Evolutionary conservation across 2,888 invertebrate genomes (phyloP).

Genomic region (Cremastobaeus sp.): DNA sequence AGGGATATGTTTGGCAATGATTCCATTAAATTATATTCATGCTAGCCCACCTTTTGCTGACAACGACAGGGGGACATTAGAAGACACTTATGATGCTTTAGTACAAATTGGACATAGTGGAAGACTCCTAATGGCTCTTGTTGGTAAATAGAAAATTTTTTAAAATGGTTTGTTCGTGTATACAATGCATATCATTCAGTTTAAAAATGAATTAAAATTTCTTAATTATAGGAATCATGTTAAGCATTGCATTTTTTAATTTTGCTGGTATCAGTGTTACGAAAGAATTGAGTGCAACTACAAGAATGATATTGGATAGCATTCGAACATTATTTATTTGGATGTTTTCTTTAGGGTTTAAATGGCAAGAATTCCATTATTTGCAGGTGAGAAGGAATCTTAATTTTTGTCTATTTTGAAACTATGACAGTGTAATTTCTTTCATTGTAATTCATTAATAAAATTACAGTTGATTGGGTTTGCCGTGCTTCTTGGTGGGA

Average conservation of each 20-base stretch:
- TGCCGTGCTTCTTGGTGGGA: slow-evolving; percentile 86
- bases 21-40: slow-evolving; percentile 90
- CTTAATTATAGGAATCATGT: slow-evolving; percentile 82
- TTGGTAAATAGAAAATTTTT: slow-evolving; percentile 82
- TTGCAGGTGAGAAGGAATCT: no score
- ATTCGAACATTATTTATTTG: slow-evolving; percentile 47
- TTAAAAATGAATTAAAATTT: neutral
- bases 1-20: slow-evolving; percentile 82
- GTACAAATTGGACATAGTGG: slow-evolving; percentile 86
- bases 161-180: no score
- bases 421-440: no score
- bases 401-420: no score
- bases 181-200: no score
- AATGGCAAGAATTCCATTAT: slow-evolving; percentile 90
- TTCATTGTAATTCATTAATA: slow-evolving; percentile 6
- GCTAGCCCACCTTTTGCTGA: slow-evolving; percentile 87
- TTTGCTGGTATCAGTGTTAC: slow-evolving; percentile 95
- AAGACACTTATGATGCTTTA: slow-evolving; percentile 91
- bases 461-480: slow-evolving; percentile 86
- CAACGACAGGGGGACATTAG: slow-evolving; percentile 86
- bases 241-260: slow-evolving; percentile 96
- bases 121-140: slow-evolving; percentile 82
- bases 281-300: slow-evolving; percentile 95
- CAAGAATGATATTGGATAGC: slow-evolving; percentile 86
- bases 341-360: slow-evolving; percentile 79